Percentiles rank a stretch among this genome's conserved stretches.
Conservation (phyloP, 1,140 invertebrate genomes). For the Druon quercuslanigerum region DNA sequence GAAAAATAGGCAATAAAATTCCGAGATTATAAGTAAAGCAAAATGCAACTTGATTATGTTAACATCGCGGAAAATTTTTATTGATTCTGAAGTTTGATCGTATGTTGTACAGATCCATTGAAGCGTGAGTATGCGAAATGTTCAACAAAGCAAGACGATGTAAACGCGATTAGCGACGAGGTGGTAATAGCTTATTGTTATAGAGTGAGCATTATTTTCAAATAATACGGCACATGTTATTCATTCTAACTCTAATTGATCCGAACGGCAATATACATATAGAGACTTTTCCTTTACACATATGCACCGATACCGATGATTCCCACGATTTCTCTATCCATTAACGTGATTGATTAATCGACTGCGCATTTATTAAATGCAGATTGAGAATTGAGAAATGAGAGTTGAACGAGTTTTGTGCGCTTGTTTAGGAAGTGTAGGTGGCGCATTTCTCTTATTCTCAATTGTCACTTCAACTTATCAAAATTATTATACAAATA, state of each 20-base stretch:
- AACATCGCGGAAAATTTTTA: constrained; percentile 15
- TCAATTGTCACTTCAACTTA: too few relatives aligned
- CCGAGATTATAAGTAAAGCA: neutral
- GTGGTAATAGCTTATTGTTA: constrained; percentile 31
- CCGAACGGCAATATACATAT: constrained; percentile 8
- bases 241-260: constrained; percentile 24
- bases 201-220: constrained; percentile 21
- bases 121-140: constrained; percentile 26
- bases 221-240: constrained; percentile 16
- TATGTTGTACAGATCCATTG: neutral
- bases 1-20: neutral
- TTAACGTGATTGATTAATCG: constrained; percentile 62
- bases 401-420: constrained; percentile 41
- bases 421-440: neutral
- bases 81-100: constrained; percentile 28
- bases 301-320: constrained; percentile 43
- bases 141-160: constrained; percentile 27
- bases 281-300: neutral
- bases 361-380: constrained; percentile 50
- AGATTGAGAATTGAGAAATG: constrained; percentile 45
- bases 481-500: too few relatives aligned
- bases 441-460: neutral
- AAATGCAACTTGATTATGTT: constrained; percentile 12
- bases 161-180: constrained; percentile 14
- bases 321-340: constrained; percentile 63